Evolutionary conservation across 92 coral and sea anemone genomes (phyloP).

Genomic region (Virgularia gustaviana): DNA sequence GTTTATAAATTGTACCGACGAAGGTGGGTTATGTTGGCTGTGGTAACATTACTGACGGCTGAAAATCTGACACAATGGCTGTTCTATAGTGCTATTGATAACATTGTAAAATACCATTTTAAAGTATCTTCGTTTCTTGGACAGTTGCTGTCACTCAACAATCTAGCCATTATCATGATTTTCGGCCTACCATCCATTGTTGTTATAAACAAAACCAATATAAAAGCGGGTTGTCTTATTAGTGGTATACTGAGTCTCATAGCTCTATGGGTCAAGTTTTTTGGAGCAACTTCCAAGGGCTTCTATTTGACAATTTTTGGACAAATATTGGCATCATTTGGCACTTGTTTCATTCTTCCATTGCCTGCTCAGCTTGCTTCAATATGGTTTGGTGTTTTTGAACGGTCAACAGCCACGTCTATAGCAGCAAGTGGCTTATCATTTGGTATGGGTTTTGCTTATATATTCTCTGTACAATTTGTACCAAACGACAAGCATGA

Average conservation of each 20-base stretch:
- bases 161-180: constrained; percentile 5
- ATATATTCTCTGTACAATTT: constrained; percentile 24
- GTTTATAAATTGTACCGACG: constrained; percentile 20
- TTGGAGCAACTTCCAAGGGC: constrained; percentile 13
- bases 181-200: constrained; percentile 17
- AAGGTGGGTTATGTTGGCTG: constrained; percentile 24
- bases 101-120: constrained; percentile 17
- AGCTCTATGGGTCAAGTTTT: constrained; percentile 30
- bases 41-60: constrained; percentile 25
- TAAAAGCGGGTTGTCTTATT: constrained; percentile 23
- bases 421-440: constrained; percentile 27
- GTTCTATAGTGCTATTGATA: constrained; percentile 27
- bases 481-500: constrained; percentile 13
- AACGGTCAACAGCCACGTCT: constrained; percentile 18
- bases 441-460: constrained; percentile 23
- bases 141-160: constrained; percentile 11
- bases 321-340: constrained; percentile 18
- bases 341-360: constrained; percentile 17
- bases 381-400: constrained; percentile 31
- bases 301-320: constrained; percentile 15
- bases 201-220: constrained; percentile 8
- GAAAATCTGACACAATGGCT: constrained; percentile 29
- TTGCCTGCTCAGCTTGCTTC: constrained; percentile 30
- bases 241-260: constrained; percentile 25
- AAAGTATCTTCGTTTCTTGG: constrained; percentile 10